A percentile compares a stretch with the other conserved stretches of the same genome.
Conservation (phyloP, 2,113 vertebrate species). For the Polypterus senegalus region DNA sequence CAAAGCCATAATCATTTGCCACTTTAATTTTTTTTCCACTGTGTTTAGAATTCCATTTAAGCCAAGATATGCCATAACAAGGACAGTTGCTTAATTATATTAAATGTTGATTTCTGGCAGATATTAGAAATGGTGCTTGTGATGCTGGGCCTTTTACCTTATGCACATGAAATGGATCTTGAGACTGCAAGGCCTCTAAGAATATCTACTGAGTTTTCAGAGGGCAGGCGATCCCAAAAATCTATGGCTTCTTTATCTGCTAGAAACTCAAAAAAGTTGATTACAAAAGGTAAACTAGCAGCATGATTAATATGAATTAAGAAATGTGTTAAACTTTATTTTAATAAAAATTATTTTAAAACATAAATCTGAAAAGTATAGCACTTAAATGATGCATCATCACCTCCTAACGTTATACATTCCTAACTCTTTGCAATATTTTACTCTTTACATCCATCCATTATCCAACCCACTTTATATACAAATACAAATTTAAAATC, state of each 20-base stretch:
- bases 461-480: too few species aligned
- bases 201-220: constrained; percentile 4
- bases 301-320: too few species aligned
- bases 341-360: background rate
- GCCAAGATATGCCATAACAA: too few species aligned
- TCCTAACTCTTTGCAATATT: too few species aligned
- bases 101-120: constrained; percentile 1
- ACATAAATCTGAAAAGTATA: background rate
- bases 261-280: background rate
- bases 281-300: background rate
- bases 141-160: constrained; percentile 10
- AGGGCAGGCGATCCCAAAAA: constrained; percentile 1
- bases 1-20: too few species aligned
- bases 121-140: constrained; percentile 20
- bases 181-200: constrained; percentile 6
- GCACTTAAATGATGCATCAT: background rate
- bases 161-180: constrained; percentile 6
- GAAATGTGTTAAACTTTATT: too few species aligned
- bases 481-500: too few species aligned
- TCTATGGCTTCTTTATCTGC: background rate
- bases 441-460: too few species aligned
- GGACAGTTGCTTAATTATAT: too few species aligned
- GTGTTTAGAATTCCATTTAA: too few species aligned
- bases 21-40: too few species aligned
- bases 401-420: background rate